These are phyloP conservation scores for Kuschelorhynchus macadamiae DNA, from an alignment of 2,888 invertebrate species.

Conservation along the genomic window DNA sequence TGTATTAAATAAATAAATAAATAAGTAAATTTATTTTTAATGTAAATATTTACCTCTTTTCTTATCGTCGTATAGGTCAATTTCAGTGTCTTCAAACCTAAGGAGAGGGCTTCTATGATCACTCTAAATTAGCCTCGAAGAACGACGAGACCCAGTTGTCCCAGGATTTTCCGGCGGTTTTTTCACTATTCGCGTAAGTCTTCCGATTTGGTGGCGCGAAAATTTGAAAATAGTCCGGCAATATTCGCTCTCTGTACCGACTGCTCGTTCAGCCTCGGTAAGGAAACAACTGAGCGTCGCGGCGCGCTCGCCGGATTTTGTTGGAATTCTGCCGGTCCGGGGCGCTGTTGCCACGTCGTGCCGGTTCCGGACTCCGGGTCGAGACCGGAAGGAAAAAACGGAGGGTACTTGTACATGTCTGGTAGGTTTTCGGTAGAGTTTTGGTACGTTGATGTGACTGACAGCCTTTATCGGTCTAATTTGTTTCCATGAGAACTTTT, in stretches of 20 bases:
- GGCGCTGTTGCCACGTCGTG: conserved; percentile 35
- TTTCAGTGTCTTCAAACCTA: conserved; percentile 33
- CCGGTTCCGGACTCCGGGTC: conserved; percentile 4
- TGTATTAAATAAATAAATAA: too few relatives aligned
- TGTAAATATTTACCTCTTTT: conserved; percentile 35
- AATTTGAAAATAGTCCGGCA: conserved; percentile 41
- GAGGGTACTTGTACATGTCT: too few relatives aligned
- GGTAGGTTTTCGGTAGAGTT: too few relatives aligned
- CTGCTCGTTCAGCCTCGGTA: conserved; percentile 48
- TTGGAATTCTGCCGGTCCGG: conserved; percentile 39
- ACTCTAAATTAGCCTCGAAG: conserved; percentile 27
- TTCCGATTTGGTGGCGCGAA: conserved; percentile 42
- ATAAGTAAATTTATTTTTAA: too few relatives aligned
- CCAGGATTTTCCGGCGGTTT: conserved; percentile 17
- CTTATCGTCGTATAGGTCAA: conserved; percentile 33
- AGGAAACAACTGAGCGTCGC: conserved; percentile 44
- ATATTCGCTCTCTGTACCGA: conserved; percentile 28
- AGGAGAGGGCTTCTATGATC: conserved; percentile 30
- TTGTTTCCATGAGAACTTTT: too few relatives aligned
- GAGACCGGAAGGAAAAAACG: too few relatives aligned
- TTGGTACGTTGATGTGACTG: too few relatives aligned
- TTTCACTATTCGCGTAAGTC: conserved; percentile 47
- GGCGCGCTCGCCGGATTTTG: conserved; percentile 40
- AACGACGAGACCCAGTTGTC: conserved; percentile 1
- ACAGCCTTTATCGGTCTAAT: too few relatives aligned